Evolutionary conservation across 2,797 vertebrate genomes (phyloP).

Genomic region (Dicrostonyx torquatus): DNA sequence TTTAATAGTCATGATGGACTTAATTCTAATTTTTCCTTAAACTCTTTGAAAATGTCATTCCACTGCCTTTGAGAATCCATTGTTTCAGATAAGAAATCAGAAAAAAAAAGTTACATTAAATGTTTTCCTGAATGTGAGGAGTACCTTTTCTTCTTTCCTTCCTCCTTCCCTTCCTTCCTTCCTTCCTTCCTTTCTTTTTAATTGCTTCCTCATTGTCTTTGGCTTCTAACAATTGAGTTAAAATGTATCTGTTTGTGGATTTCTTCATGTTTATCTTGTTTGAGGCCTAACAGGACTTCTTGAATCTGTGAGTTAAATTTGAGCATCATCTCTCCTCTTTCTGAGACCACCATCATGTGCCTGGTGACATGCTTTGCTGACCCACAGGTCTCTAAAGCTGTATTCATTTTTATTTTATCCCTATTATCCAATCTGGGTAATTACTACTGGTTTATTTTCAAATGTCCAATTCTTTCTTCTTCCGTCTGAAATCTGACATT

Average conservation of each 20-base stretch:
- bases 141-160: neutral
- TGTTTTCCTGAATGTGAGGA: neutral
- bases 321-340: neutral
- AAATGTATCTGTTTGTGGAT: neutral
- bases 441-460: slow-evolving; percentile 27
- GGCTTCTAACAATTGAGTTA: neutral
- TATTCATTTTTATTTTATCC: neutral
- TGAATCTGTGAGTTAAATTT: neutral
- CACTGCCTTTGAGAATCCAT: slow-evolving; percentile 22
- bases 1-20: slow-evolving; percentile 14
- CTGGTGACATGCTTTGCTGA: neutral
- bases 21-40: slow-evolving; percentile 15
- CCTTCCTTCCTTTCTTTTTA: neutral
- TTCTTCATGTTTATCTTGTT: neutral
- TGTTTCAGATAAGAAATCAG: slow-evolving; percentile 49
- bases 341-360: neutral
- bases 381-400: neutral
- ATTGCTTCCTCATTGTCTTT: neutral
- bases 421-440: neutral
- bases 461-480: slow-evolving; percentile 28
- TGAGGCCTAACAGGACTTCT: neutral
- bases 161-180: neutral
- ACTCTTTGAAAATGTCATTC: slow-evolving; percentile 28
- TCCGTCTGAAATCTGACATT: slow-evolving; percentile 4
- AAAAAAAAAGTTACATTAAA: neutral